phyloP scores from a whole-genome alignment of 2,888 invertebrate species.

The Therioaphis trifolii region DNA sequence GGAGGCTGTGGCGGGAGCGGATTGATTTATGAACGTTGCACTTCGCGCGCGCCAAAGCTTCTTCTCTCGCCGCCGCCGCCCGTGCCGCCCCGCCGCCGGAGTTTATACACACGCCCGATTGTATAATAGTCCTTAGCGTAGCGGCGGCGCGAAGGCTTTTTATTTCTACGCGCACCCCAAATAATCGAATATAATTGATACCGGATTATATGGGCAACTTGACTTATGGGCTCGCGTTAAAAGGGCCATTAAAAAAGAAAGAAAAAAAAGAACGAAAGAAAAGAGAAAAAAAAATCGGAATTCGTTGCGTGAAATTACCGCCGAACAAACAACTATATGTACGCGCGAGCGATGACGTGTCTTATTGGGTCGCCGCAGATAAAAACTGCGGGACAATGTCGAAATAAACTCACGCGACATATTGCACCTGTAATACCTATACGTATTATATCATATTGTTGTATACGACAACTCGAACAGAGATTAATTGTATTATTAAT shows the following conservation, averaged over 20 bases:
- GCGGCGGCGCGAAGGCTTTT: conserved; percentile 33
- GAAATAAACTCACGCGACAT: neutral
- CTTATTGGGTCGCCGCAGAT: neutral
- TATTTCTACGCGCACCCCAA: conserved; percentile 40
- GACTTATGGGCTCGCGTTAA: conserved; percentile 61
- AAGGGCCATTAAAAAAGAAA: conserved; percentile 58
- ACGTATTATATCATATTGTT: neutral
- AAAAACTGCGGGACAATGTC: conserved; percentile 7
- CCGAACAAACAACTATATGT: neutral
- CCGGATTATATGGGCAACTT: conserved; percentile 61
- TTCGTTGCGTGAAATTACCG: conserved; percentile 26
- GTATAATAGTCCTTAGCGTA: conserved; percentile 34
- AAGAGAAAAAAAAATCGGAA: conserved; percentile 22
- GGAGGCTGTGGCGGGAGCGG: conserved; percentile 52
- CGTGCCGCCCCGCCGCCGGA: neutral
- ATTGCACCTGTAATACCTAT: neutral
- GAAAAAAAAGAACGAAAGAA: neutral
- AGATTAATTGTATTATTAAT: no score
- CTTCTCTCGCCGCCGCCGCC: conserved; percentile 48
- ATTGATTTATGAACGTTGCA: conserved; percentile 63
- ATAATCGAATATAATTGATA: conserved; percentile 63
- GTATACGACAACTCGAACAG: no score
- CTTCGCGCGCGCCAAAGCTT: conserved; percentile 59
- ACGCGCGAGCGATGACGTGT: conserved; percentile 15
- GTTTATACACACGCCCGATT: conserved; percentile 48